Conservation (phyloP, 2,113 vertebrate species). For the Cephalopterus ornatus region DNA sequence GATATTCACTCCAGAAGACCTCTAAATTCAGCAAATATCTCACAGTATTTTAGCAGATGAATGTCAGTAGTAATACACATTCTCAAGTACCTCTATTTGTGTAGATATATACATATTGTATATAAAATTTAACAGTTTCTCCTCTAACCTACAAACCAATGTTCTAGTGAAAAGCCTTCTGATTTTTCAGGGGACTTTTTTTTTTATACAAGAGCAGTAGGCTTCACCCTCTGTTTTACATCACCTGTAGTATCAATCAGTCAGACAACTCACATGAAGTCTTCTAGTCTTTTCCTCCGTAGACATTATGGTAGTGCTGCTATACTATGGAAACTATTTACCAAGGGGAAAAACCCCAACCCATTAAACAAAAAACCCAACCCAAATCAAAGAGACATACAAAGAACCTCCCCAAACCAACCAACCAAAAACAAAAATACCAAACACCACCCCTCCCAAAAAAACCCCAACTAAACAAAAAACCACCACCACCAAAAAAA, state of each 20-base stretch:
- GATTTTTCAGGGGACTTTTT: neutral
- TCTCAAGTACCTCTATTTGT: neutral
- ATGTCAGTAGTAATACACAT: neutral
- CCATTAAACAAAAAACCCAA: neutral
- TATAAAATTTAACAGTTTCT: neutral
- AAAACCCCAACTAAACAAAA: neutral
- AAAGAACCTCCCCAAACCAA: neutral
- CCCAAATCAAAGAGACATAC: neutral
- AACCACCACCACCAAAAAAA: neutral
- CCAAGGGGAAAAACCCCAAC: neutral
- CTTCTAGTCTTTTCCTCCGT: neutral
- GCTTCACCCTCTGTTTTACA: neutral
- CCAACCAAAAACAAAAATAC: neutral
- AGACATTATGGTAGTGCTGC: neutral
- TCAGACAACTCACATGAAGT: neutral
- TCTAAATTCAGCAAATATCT: neutral
- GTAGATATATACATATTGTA: neutral
- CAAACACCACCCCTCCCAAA: neutral
- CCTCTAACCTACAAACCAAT: neutral
- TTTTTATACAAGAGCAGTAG: neutral
- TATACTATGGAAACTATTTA: neutral
- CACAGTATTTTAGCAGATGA: neutral
- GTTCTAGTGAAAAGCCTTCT: neutral
- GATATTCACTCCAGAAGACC: neutral
- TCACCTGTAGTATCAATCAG: neutral